Base-by-base conservation (phyloP, 2,113 vertebrate species). In the Melanerpes aurifrons region DNA sequence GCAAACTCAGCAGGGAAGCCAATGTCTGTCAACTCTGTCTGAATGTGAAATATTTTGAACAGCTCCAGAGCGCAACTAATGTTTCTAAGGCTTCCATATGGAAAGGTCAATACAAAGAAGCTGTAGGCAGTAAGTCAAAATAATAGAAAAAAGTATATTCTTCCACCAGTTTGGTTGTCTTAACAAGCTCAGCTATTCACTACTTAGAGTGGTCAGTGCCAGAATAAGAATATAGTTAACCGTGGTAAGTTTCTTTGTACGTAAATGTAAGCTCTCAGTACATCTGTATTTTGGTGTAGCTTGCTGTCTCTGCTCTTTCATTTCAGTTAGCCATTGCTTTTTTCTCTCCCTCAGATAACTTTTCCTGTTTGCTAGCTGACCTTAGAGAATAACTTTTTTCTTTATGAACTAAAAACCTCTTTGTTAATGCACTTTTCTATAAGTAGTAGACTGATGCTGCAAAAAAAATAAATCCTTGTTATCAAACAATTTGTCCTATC, bases 391-490 rank as follows among this genome's bases (percentile, higher is more conserved):
- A 69, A 7, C 5, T 56, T 24, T 15, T 40, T 63, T 64, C 75
- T 79, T 56, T 72, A 43, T 13, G 6, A 76, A 37, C 6, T 28
- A 48, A 68, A 78, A 31, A 32, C 16, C 12, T 9, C 15, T 62
- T 32, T 71, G 15, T 35, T 25, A 73, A 32, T 57, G 9, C 4
- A 6, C 3, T 54, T 88, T 12, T 58, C 35, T 68, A 4, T 57
- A 70, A 56, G 29, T 45, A 32, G 7, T 82, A 40, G 82, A 15
- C 5, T 29, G 19, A 26, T 90, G 21, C 45, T 73, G 75, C 40
- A 94, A 58, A 92, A 95, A 84, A 92, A 95, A 84, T n/a, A 74
- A 96, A 80, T 82, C 6, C 35, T 63, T 84, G 26, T 69, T 57
- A 85, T 47, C 29, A 77, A 96, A 69, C 32, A 16, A 6, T 93